These are phyloP conservation scores for Phytoseiulus persimilis DNA, from an alignment of 2,888 invertebrate genomes.

Conservation along the genomic window DNA sequence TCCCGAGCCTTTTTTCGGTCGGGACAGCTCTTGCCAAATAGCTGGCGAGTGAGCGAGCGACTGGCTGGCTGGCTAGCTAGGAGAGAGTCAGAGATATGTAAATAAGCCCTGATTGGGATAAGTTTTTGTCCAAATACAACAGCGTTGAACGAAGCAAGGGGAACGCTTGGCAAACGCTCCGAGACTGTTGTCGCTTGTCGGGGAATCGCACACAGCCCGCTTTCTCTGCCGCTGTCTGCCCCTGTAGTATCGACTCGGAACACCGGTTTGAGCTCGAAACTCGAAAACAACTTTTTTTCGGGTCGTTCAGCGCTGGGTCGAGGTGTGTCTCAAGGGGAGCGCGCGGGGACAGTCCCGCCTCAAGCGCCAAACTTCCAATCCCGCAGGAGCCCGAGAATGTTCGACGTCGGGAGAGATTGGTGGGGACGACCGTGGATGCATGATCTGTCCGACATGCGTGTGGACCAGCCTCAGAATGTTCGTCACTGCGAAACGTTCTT, in stretches of 20 bases:
- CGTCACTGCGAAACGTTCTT: not conserved
- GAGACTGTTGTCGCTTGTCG: not conserved
- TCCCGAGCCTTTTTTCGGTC: not conserved
- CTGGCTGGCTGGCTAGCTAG: not conserved
- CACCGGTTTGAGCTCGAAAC: not conserved
- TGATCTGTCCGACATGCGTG: too few species aligned
- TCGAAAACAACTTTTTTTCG: not conserved
- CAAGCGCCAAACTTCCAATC: not conserved
- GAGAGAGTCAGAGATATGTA: not conserved
- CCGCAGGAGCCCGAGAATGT: too few species aligned
- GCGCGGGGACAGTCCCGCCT: not conserved
- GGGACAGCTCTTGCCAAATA: not conserved
- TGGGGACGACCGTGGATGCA: too few species aligned
- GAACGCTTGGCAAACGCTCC: not conserved
- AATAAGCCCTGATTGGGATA: conserved; percentile 37
- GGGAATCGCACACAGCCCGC: not conserved
- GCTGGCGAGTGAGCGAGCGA: not conserved
- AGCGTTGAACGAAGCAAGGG: not conserved
- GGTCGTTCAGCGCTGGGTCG: not conserved
- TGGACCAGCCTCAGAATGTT: too few species aligned
- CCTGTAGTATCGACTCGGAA: not conserved
- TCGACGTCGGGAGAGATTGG: too few species aligned
- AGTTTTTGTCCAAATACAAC: conserved; percentile 37
- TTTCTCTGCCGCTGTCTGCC: not conserved
- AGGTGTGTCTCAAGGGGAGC: not conserved